Base-by-base conservation (phyloP, 2,888 invertebrate species). In the Oithona nana region DNA sequence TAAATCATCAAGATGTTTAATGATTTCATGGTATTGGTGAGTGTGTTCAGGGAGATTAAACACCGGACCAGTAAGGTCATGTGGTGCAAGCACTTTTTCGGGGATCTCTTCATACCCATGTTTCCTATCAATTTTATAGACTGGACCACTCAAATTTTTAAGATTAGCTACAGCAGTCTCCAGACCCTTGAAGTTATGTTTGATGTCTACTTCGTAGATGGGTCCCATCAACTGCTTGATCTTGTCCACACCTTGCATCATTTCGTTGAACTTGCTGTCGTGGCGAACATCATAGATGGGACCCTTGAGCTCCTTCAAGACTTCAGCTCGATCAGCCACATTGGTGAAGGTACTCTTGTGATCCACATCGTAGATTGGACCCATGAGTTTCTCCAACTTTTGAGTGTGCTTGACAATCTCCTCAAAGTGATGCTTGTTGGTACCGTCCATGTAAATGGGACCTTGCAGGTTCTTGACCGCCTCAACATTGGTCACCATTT, bases 1-100 rank as follows among this genome's bases (percentile, higher is more conserved):
- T 13, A 62, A 28, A n/a, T 57, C 62, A 20, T 30, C 26, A 13
- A 62, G 13, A 11, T 39, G 22, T 24, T 54, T 54, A 4, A 54
- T 24, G 13, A 62, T 56, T 54, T 62, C 62, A 57, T 48, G 28
- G 56, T 48, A 62, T 16, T 52, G 28, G 48, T 62, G 62, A 56
- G 29, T 20, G 26, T 62, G 28, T 26, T 54, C 54, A 26, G 28
- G 24, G 28, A 62, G 56, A 31, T 39, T 24, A 28, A 48, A 62
- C 16, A 62, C 56, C 1, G 62, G 62, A n/a, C 62, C 62, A 39
- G 30, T 20, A 3, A 62, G 39, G 20, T 52, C 49, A 39, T 62
- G 52, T 1, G 49, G 20, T n/a, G 29, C 62, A 30, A 48, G 24
- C 11, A 28, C 28, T 22, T 57, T 26, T 31, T 57, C 49, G 24